Conservation (phyloP, 1,140 invertebrate species). For the Epicauta chinensis region DNA sequence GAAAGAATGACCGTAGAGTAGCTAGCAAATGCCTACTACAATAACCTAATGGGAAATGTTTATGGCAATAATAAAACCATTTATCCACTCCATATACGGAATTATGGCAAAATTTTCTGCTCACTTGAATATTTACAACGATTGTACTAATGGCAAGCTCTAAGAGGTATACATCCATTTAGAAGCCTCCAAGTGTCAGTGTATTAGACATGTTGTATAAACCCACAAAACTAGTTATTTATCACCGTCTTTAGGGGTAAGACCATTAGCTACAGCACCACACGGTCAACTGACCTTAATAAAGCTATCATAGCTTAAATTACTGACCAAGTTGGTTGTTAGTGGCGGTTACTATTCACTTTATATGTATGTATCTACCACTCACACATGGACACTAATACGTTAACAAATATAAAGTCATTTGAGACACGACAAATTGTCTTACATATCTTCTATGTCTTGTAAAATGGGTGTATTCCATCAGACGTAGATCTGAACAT, state of each 20-base stretch:
- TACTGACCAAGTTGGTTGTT: slow-evolving; percentile 5
- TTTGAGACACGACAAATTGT: not conserved
- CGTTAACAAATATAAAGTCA: slow-evolving; percentile 6
- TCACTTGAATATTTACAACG: too few relatives aligned
- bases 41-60: too few relatives aligned
- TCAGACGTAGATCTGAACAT: not conserved
- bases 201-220: slow-evolving; percentile 4
- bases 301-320: slow-evolving; percentile 24
- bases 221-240: slow-evolving; percentile 24
- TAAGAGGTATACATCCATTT: slow-evolving; percentile 15
- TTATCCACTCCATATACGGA: too few relatives aligned
- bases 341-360: not conserved
- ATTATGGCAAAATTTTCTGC: too few relatives aligned
- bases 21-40: too few relatives aligned
- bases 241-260: slow-evolving; percentile 23
- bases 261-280: slow-evolving; percentile 20
- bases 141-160: too few relatives aligned
- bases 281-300: slow-evolving; percentile 20
- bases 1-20: too few relatives aligned
- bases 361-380: not conserved
- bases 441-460: slow-evolving; percentile 5
- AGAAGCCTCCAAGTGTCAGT: slow-evolving; percentile 29
- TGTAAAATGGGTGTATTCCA: not conserved
- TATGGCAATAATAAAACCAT: too few relatives aligned
- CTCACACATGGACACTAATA: slow-evolving; percentile 4